Evolutionary conservation across 30 jellyfish, hydroid and myxozoan species (phyloP).

Genomic region (Cassiopea andromeda): DNA sequence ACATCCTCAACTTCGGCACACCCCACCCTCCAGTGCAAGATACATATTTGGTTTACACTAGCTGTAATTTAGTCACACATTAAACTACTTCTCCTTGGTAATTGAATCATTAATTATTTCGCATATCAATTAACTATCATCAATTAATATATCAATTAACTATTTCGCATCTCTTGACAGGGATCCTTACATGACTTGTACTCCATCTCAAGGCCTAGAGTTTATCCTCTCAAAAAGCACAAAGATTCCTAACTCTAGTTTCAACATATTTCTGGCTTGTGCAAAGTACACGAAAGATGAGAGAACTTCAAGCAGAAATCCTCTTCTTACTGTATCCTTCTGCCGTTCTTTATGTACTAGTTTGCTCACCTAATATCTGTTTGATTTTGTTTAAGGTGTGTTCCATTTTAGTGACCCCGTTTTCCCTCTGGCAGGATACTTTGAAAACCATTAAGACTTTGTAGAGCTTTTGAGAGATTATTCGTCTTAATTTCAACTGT

Average conservation of each 20-base stretch:
- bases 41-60: too few species aligned
- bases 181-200: not conserved
- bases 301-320: not conserved
- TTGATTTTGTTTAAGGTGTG: slow-evolving; percentile 5
- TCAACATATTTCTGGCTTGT: slow-evolving; percentile 2
- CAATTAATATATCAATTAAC: too few species aligned
- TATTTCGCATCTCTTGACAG: not conserved
- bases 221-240: slow-evolving; percentile 7
- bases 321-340: slow-evolving; percentile 14
- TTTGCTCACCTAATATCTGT: not conserved
- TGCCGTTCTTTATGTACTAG: not conserved
- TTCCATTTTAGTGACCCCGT: not conserved
- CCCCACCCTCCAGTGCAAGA: too few species aligned
- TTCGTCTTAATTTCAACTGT: not conserved
- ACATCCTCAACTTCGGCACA: too few species aligned
- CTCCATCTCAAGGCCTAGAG: not conserved
- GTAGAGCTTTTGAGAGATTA: not conserved
- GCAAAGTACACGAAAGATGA: slow-evolving; percentile 9
- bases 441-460: not conserved
- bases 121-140: too few species aligned
- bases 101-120: too few species aligned
- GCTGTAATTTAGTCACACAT: too few species aligned
- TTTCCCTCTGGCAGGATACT: not conserved
- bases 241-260: slow-evolving; percentile 8
- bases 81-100: too few species aligned